Evolutionary conservation across 2,888 invertebrate genomes (phyloP).

Genomic region (Dasypogon diadema): DNA sequence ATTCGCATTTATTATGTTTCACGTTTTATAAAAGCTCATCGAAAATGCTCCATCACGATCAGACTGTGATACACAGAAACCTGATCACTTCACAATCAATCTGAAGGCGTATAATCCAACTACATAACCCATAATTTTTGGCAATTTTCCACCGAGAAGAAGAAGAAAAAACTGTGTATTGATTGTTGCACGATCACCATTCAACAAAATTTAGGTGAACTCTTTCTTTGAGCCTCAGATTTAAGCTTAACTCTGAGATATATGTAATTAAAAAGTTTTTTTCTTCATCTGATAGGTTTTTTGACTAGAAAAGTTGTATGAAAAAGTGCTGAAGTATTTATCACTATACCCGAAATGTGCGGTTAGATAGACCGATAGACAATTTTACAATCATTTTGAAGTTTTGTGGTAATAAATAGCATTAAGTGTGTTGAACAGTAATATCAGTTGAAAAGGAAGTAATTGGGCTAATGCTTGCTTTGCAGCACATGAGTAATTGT

Average conservation of each 20-base stretch:
- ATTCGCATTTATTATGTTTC: background rate
- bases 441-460: background rate
- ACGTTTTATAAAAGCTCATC: background rate
- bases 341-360: constrained; percentile 20
- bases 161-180: constrained; percentile 18
- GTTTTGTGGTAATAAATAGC: background rate
- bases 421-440: background rate
- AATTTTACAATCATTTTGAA: background rate
- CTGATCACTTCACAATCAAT: constrained; percentile 40
- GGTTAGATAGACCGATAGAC: constrained; percentile 4
- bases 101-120: constrained; percentile 42
- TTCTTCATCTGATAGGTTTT: background rate
- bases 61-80: constrained; percentile 19
- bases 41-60: constrained; percentile 40
- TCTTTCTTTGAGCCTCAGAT: background rate
- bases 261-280: constrained; percentile 31
- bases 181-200: constrained; percentile 41
- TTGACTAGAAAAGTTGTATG: background rate
- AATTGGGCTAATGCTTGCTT: background rate
- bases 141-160: constrained; percentile 27
- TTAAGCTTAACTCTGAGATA: constrained; percentile 6
- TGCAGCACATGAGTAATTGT: background rate
- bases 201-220: constrained; percentile 30
- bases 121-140: constrained; percentile 46
- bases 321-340: constrained; percentile 30